Conservation (phyloP, 2,888 invertebrate genomes). For the Idaea straminata region DNA sequence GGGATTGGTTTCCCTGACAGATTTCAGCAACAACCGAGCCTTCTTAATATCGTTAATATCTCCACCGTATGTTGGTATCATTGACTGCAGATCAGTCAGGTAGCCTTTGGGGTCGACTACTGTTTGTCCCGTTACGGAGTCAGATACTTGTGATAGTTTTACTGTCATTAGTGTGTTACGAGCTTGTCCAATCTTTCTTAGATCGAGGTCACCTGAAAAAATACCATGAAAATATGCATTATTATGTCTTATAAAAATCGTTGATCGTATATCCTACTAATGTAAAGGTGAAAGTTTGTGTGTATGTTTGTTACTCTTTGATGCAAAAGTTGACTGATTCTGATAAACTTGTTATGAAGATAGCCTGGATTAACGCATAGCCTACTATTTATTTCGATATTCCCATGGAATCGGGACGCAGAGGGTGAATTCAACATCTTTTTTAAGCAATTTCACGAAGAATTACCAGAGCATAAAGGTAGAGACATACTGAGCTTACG, state of each 20-base stretch:
- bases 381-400: too few species aligned
- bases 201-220: slow-evolving; percentile 89
- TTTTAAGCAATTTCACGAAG: too few species aligned
- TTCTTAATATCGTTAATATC: slow-evolving; percentile 99
- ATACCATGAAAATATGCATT: not conserved
- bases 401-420: too few species aligned
- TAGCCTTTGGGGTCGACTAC: slow-evolving; percentile 99
- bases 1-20: slow-evolving; percentile 98
- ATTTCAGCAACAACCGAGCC: slow-evolving; percentile 95
- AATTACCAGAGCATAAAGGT: too few species aligned
- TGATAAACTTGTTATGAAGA: too few species aligned
- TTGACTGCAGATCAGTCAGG: slow-evolving; percentile 98
- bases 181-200: slow-evolving; percentile 99
- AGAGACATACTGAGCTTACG: too few species aligned
- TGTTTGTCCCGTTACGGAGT: slow-evolving; percentile 99
- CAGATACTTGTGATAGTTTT: slow-evolving; percentile 97
- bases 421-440: too few species aligned
- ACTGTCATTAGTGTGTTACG: slow-evolving; percentile 99
- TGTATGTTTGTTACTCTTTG: too few species aligned
- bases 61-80: slow-evolving; percentile 99
- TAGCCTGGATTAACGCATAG: too few species aligned
- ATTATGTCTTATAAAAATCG: not conserved
- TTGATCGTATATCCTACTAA: too few species aligned
- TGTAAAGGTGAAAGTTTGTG: too few species aligned
- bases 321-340: not conserved